Base-by-base conservation (phyloP, 2,113 vertebrate species). In the Ia io region DNA sequence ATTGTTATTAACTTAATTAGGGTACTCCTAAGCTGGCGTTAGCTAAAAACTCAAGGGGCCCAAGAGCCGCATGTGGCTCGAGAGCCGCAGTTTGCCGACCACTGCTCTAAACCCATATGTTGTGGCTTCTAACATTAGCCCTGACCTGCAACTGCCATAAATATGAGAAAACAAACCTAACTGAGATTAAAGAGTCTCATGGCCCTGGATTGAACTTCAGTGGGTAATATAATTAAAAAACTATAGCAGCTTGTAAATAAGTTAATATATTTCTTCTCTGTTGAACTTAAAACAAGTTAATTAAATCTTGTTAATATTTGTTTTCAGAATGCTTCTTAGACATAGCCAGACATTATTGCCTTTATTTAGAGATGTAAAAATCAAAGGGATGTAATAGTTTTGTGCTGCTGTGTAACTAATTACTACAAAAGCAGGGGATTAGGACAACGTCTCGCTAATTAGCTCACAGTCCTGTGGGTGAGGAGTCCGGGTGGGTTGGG, bases 331-430 rank as follows among this genome's bases (percentile, higher is more conserved):
- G 13, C n/a, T 95, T 95, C 51, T 93, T 69, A 44, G 67, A 61
- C 30, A 79, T 20, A 47, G 37, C 13, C 73, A 56, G 40, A 53
- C 32, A 13, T 88, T 91, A 70, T 61, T 85, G 42, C 9, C 44
- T 93, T 94, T 80, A 79, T 84, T 94, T 71, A 65, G 84, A 53
- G 51, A 91, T 67, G 13, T 37, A 79, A 90, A 92, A 88, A 86
- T 22, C 20, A n/a, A 78, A 44, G n/a, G 16, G 32, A 47, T 93
- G 3, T 61, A n/a, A 85, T 96, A 1, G 14, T 85, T 87, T 84
- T 93, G 61, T 91, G n/a, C 44, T 78, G 35, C 53, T 28, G 4
- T 47, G 61, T 56, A 76, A 91, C 40, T 76, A 83, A 85, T 84
- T 35, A 87, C 17, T 47, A 84, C 40, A 53, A 37, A 53, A 8